A percentile compares a stretch with the other conserved stretches of the same genome.
phyloP scores from a whole-genome alignment of 2,888 invertebrate genomes.

The Diabrotica balteata region DNA sequence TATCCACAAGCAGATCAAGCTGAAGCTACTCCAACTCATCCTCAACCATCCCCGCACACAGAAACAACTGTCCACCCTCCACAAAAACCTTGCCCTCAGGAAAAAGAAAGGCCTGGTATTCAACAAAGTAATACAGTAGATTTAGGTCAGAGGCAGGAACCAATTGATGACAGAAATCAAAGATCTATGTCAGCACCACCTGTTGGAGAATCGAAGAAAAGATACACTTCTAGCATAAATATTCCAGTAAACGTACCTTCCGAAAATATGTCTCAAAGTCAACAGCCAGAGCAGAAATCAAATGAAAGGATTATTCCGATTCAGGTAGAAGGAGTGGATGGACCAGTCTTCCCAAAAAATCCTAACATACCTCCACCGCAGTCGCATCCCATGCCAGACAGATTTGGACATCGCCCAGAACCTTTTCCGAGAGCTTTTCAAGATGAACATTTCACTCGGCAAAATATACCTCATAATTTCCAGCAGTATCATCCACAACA shows the following conservation, averaged over 20 bases:
- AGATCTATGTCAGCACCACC: slow-evolving; percentile 86
- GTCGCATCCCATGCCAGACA: slow-evolving; percentile 49
- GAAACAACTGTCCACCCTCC: slow-evolving; percentile 38
- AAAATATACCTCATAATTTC: slow-evolving; percentile 32
- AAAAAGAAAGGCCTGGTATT: slow-evolving; percentile 39
- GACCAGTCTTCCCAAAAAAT: slow-evolving; percentile 75
- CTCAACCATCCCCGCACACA: slow-evolving; percentile 40
- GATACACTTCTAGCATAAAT: slow-evolving; percentile 56
- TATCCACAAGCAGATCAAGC: slow-evolving; percentile 26
- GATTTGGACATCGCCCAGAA: slow-evolving; percentile 54
- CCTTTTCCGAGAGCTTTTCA: slow-evolving; percentile 44
- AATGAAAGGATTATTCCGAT: slow-evolving; percentile 86
- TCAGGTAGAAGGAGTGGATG: slow-evolving; percentile 84
- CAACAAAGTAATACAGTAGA: slow-evolving; percentile 77
- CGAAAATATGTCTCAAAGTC: slow-evolving; percentile 25
- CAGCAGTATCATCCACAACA: slow-evolving; percentile 42
- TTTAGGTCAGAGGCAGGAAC: slow-evolving; percentile 72
- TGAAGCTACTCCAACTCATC: slow-evolving; percentile 10
- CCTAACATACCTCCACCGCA: slow-evolving; percentile 45
- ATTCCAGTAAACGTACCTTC: slow-evolving; percentile 47
- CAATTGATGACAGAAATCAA: slow-evolving; percentile 69
- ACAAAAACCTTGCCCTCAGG: slow-evolving; percentile 39
- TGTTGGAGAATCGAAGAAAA: slow-evolving; percentile 62
- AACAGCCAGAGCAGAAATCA: slow-evolving; percentile 50
- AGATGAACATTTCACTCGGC: slow-evolving; percentile 38